Evolutionary conservation across 1,140 invertebrate species (phyloP).

Genomic region (Cataglyphis hispanica): DNA sequence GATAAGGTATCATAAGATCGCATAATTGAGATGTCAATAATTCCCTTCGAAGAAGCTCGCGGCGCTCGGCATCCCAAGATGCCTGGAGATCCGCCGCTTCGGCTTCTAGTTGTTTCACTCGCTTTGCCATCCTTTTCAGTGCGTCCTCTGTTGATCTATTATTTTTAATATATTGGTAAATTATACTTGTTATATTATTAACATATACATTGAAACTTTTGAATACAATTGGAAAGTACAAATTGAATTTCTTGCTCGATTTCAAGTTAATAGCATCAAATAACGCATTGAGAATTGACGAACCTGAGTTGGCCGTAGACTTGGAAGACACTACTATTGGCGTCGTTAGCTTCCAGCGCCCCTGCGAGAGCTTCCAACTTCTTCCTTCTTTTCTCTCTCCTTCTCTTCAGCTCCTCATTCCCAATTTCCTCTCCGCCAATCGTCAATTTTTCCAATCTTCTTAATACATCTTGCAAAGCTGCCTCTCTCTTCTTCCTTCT

Average conservation of each 20-base stretch:
- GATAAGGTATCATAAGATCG: conserved; percentile 85
- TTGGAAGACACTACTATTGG: conserved; percentile 82
- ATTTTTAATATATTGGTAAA: neutral
- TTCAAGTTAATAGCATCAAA: neutral
- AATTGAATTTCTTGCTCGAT: neutral
- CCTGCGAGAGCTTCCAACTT: conserved; percentile 81
- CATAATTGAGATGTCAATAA: conserved; percentile 83
- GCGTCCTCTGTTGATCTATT: conserved; percentile 84
- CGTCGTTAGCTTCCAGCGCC: conserved; percentile 83
- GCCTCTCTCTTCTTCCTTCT: conserved; percentile 81
- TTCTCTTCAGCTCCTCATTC: conserved; percentile 79
- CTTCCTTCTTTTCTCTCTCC: conserved; percentile 82
- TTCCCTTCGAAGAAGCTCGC: conserved; percentile 84
- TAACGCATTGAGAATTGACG: neutral
- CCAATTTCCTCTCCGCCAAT: conserved; percentile 84
- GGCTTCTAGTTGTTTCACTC: conserved; percentile 82
- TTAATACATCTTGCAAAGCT: conserved; percentile 83
- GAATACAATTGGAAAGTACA: neutral
- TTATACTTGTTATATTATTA: neutral
- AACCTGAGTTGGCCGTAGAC: conserved; percentile 84
- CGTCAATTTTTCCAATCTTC: conserved; percentile 81
- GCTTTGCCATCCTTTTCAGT: conserved; percentile 83
- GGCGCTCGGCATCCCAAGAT: conserved; percentile 85
- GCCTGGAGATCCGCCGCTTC: conserved; percentile 85
- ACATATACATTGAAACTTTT: neutral